A percentile compares a stretch with the other conserved stretches of the same genome.
Evolutionary conservation across 1,140 invertebrate species (phyloP).

Genomic region (Cydia fagiglandana): DNA sequence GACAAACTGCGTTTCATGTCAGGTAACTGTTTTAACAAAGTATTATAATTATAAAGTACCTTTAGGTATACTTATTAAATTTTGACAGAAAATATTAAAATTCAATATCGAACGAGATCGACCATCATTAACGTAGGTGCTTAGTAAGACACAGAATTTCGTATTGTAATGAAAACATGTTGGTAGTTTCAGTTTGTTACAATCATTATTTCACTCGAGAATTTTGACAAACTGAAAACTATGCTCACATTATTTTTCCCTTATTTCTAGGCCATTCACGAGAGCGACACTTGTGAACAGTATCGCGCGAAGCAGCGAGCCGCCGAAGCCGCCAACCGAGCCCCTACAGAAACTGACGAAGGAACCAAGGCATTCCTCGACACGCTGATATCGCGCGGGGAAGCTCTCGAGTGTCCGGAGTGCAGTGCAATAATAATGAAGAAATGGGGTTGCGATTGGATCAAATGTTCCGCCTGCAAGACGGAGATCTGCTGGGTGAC

Average conservation of each 20-base stretch:
- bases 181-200: no score
- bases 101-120: no score
- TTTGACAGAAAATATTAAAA: no score
- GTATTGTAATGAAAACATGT: no score
- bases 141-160: no score
- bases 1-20: slow-evolving; percentile 93
- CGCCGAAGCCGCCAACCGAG: background rate
- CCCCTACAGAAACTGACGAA: slow-evolving; percentile 78
- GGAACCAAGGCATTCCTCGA: slow-evolving; percentile 89
- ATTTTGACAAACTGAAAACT: background rate
- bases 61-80: no score
- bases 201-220: no score
- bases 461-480: slow-evolving; percentile 95
- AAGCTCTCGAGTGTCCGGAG: slow-evolving; percentile 92
- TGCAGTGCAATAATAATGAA: slow-evolving; percentile 93
- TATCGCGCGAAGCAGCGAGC: slow-evolving; percentile 86
- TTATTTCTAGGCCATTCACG: slow-evolving; percentile 87
- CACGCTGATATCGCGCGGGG: slow-evolving; percentile 90
- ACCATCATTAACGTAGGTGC: no score
- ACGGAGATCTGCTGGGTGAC: slow-evolving; percentile 98
- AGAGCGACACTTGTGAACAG: slow-evolving; percentile 90
- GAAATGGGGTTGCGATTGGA: slow-evolving; percentile 97
- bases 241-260: background rate
- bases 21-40: slow-evolving; percentile 76
- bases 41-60: no score